Conservation (phyloP, 1,140 invertebrate species). For the Physella acuta region DNA sequence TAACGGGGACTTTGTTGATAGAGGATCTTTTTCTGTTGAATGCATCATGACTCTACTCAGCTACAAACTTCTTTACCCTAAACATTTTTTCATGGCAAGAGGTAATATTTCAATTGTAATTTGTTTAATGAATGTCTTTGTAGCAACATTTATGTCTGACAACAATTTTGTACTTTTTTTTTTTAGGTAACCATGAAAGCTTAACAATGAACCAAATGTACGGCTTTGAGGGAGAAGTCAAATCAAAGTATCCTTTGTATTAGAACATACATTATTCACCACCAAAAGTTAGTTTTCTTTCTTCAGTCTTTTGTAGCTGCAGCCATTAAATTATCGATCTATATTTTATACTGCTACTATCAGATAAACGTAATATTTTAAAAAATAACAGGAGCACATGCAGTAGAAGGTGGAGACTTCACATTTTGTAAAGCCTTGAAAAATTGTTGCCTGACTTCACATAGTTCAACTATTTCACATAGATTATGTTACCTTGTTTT, state of each 20-base stretch:
- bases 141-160: neutral
- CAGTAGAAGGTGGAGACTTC: no score
- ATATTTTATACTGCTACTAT: neutral
- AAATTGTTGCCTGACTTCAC: no score
- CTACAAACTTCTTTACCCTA: conserved; percentile 94
- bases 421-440: no score
- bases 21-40: conserved; percentile 98
- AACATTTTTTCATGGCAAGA: conserved; percentile 97
- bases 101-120: conserved; percentile 65
- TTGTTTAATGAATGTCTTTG: conserved; percentile 19
- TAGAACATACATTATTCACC: neutral
- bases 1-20: conserved; percentile 98
- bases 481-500: no score
- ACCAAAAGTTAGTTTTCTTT: neutral
- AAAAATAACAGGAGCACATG: no score
- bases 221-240: conserved; percentile 97
- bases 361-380: no score
- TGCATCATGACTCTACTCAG: conserved; percentile 98
- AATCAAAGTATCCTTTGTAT: conserved; percentile 76
- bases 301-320: no score
- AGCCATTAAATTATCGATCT: conserved; percentile 54
- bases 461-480: no score
- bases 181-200: conserved; percentile 94
- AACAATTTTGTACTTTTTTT: conserved; percentile 23
- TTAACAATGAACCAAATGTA: conserved; percentile 99